phyloP scores from a whole-genome alignment of 2,888 invertebrate genomes.

The Lithophane socia region DNA sequence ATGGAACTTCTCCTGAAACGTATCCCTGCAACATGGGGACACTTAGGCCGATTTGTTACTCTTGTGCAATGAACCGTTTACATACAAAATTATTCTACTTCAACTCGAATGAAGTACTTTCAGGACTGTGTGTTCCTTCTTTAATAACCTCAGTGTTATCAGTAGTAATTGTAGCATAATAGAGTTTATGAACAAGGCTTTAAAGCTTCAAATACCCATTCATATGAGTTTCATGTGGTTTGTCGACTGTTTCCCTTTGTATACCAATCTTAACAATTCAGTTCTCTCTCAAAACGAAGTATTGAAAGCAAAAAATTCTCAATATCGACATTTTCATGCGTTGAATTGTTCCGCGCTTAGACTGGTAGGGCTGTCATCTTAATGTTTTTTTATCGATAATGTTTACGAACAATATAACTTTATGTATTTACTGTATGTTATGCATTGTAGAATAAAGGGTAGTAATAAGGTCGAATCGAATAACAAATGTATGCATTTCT shows the following conservation, averaged over 20 bases:
- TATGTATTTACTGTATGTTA: too few relatives aligned
- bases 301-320: slow-evolving; percentile 72
- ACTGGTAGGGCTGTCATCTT: slow-evolving; percentile 67
- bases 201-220: not conserved
- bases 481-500: not conserved
- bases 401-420: not conserved
- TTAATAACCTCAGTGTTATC: too few relatives aligned
- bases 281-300: slow-evolving; percentile 64
- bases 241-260: slow-evolving; percentile 28
- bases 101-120: too few relatives aligned
- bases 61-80: too few relatives aligned
- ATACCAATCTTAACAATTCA: slow-evolving; percentile 46
- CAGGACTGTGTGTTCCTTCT: too few relatives aligned
- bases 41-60: too few relatives aligned
- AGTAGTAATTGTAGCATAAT: too few relatives aligned
- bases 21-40: too few relatives aligned
- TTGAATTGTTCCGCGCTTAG: slow-evolving; percentile 69
- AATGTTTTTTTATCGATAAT: not conserved
- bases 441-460: not conserved
- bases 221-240: slow-evolving; percentile 14
- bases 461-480: not conserved
- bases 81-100: too few relatives aligned
- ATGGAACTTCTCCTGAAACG: too few relatives aligned
- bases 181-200: too few relatives aligned
- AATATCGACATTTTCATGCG: slow-evolving; percentile 76